Evolutionary conservation across 2,113 vertebrate species (phyloP).

Genomic region (Raphicerus campestris): DNA sequence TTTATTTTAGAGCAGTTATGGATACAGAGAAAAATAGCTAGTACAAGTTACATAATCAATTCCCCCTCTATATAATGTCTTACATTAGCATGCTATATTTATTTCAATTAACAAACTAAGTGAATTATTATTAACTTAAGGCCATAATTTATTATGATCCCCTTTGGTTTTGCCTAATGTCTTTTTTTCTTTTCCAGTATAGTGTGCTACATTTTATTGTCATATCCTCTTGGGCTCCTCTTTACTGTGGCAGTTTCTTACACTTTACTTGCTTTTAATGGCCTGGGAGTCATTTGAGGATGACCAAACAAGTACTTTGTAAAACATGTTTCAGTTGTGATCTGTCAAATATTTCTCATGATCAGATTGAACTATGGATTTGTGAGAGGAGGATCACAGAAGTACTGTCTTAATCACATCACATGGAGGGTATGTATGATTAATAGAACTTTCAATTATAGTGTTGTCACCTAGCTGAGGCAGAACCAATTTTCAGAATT

Average conservation of each 20-base stretch:
- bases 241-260: background rate
- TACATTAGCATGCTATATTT: background rate
- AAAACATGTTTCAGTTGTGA: background rate
- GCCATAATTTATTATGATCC: background rate
- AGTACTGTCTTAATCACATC: background rate
- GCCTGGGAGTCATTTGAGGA: background rate
- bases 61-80: background rate
- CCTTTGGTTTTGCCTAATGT: background rate
- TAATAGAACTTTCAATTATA: background rate
- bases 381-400: background rate
- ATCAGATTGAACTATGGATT: background rate
- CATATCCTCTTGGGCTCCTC: background rate
- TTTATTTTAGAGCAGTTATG: background rate
- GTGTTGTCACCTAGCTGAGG: background rate
- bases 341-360: background rate
- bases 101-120: background rate
- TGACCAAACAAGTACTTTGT: background rate
- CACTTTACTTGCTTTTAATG: background rate
- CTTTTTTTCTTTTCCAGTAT: background rate
- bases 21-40: background rate
- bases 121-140: background rate
- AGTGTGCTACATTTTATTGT: background rate
- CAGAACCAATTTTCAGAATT: background rate
- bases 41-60: background rate
- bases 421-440: background rate